Percentiles rank a stretch among this genome's conserved stretches.
phyloP scores from a whole-genome alignment of 2,113 vertebrate species.

The Gasterosteus aculeatus region DNA sequence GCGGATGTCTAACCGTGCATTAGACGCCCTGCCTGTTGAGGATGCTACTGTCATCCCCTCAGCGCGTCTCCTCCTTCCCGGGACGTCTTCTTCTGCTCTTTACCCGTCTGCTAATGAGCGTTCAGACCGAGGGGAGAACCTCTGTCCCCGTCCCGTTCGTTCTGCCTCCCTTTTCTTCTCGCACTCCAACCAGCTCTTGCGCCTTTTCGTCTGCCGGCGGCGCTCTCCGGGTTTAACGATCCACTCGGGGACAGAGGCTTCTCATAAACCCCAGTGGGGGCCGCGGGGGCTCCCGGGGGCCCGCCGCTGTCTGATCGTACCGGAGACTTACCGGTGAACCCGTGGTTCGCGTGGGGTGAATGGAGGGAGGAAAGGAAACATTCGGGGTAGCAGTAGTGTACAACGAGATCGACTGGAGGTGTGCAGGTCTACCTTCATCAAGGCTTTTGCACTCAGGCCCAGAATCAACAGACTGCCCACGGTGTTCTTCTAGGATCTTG shows the following conservation, averaged over 20 bases:
- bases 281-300: conserved; percentile 61
- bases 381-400: background rate
- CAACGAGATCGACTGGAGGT: background rate
- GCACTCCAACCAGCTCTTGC: conserved; percentile 50
- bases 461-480: background rate
- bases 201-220: conserved; percentile 55
- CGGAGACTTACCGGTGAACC: conserved; percentile 43
- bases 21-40: conserved; percentile 66
- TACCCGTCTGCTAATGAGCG: conserved; percentile 69
- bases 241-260: conserved; percentile 70
- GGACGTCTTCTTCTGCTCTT: conserved; percentile 25
- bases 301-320: conserved; percentile 55
- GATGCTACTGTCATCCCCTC: conserved; percentile 63
- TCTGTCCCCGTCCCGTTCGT: conserved; percentile 44
- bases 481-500: background rate
- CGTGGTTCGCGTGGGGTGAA: background rate
- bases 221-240: conserved; percentile 75
- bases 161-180: conserved; percentile 28
- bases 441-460: conserved; percentile 3
- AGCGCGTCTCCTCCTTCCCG: conserved; percentile 38
- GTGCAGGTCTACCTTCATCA: no score
- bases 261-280: conserved; percentile 55
- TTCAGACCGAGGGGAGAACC: conserved; percentile 61
- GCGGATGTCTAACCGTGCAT: conserved; percentile 64
- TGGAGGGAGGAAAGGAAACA: conserved; percentile 1